A percentile compares a stretch with the other conserved stretches of the same genome.
These are phyloP conservation scores for Drosophila meridiana DNA, from an alignment of 2,888 invertebrate genomes.

Conservation along the genomic window DNA sequence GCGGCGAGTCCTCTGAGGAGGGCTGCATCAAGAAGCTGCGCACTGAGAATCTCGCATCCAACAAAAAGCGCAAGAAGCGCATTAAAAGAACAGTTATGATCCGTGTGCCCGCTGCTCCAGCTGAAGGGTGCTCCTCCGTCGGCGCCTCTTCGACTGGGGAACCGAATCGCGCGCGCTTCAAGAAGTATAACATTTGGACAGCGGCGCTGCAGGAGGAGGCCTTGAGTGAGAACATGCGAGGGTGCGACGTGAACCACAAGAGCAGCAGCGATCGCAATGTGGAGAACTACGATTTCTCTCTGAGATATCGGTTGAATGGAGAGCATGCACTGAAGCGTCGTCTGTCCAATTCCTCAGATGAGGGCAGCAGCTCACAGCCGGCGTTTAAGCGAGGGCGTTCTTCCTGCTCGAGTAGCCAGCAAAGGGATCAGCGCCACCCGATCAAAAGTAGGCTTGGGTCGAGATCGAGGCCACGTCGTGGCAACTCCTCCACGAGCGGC, in stretches of 20 bases:
- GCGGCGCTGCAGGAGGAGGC: conserved; percentile 91
- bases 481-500: conserved; percentile 84
- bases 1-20: conserved; percentile 83
- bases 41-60: conserved; percentile 50
- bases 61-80: conserved; percentile 71
- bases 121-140: neutral
- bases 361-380: conserved; percentile 67
- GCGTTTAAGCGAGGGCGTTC: conserved; percentile 73
- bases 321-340: conserved; percentile 83
- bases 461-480: conserved; percentile 68
- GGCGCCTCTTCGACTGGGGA: conserved; percentile 35
- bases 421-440: conserved; percentile 30
- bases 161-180: conserved; percentile 85
- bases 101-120: conserved; percentile 57
- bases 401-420: conserved; percentile 33
- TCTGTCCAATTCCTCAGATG: conserved; percentile 81
- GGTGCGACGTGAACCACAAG: conserved; percentile 90
- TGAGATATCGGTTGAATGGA: conserved; percentile 88
- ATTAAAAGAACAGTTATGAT: conserved; percentile 82
- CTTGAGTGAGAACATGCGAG: conserved; percentile 91
- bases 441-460: conserved; percentile 76
- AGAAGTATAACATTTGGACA: conserved; percentile 92
- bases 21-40: conserved; percentile 76
- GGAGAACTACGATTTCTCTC: conserved; percentile 91
- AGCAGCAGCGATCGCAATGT: conserved; percentile 88